Evolutionary conservation across 2,113 vertebrate species (phyloP), one percentile per base, ranked within the genome.

Genomic region (Elephas maximus): DNA sequence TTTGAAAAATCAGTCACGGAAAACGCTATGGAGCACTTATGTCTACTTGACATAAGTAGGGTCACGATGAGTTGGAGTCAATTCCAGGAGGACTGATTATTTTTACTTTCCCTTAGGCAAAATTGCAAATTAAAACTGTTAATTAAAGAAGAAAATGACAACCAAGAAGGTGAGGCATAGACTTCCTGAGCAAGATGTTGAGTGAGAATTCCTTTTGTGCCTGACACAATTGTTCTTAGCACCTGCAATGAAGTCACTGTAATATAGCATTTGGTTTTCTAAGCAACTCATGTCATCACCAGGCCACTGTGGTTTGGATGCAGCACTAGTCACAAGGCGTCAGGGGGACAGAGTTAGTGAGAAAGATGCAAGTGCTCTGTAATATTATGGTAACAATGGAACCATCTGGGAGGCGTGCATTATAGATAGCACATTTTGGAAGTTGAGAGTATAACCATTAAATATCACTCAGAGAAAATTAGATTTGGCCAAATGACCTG

Each of bases 401-500:
- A 67, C 87, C 79, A 92, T 80, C 76, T 96, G 91, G 37, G 41
- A 85, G 48, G 24, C 86, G 17, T 62, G 12, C 24, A 69, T 78
- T 73, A n/a, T 24, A 92, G 37, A 81, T 6, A 37, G 18, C n/a
- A 62, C 45, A 76, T 89, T 82, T 90, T 93, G 78, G 91, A 96
- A 86, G 88, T 73, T 77, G 80, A 96, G 73, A 90, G 18, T 67
- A 45, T 51, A 77, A 67, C 23, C 41, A 63, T 91, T 92, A 90
- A 95, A 92, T 23, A 67, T 93, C 60, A 6, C 77, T 77, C 21
- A 85, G 57, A 88, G 63, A 93, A 95, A 90, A 90, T 94, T 87
- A 85, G 67, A 91, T 84, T 84, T 91, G 51, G 24, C 26, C 44
- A 97, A 81, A 96, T 84, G 74, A 94, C 88, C 23, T 90, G 67